Percentiles rank a stretch among this genome's conserved stretches.
Conservation (phyloP, 2,113 vertebrate species). For the Salvelinus fontinalis region DNA sequence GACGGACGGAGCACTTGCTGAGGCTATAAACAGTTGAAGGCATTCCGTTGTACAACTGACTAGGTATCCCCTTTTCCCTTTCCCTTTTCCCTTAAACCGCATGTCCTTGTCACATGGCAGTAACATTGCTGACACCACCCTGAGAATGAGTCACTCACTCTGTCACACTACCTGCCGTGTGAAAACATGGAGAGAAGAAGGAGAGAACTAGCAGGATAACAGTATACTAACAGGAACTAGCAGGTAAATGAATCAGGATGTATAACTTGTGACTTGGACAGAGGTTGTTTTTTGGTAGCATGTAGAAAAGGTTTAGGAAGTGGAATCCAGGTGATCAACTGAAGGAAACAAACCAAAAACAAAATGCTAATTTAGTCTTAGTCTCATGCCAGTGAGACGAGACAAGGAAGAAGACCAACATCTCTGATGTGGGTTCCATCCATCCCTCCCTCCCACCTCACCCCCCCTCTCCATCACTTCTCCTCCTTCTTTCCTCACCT, state of each 20-base stretch:
- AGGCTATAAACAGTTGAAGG: no score
- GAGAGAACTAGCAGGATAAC: not conserved
- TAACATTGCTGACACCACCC: not conserved
- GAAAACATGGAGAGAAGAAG: not conserved
- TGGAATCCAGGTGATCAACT: constrained; percentile 60
- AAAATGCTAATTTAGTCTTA: constrained; percentile 56
- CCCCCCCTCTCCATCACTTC: constrained; percentile 40
- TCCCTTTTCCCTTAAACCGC: no score
- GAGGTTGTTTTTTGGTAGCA: constrained; percentile 49
- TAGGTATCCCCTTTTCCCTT: no score
- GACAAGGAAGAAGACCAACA: constrained; percentile 50
- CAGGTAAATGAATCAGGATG: constrained; percentile 41
- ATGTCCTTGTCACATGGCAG: no score
- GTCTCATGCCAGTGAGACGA: constrained; percentile 59
- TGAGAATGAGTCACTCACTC: not conserved
- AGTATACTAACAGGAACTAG: not conserved
- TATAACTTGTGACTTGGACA: constrained; percentile 48
- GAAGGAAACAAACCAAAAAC: constrained; percentile 52
- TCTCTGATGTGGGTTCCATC: constrained; percentile 60
- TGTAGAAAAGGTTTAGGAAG: constrained; percentile 48
- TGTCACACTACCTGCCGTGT: not conserved
- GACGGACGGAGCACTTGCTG: no score
- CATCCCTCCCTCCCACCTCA: constrained; percentile 38
- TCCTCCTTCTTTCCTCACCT: constrained; percentile 61
- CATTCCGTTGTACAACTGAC: no score